Percentiles rank a stretch among this genome's conserved stretches.
These are phyloP conservation scores for Lagopus muta DNA, from an alignment of 2,113 vertebrate species.

Conservation along the genomic window DNA sequence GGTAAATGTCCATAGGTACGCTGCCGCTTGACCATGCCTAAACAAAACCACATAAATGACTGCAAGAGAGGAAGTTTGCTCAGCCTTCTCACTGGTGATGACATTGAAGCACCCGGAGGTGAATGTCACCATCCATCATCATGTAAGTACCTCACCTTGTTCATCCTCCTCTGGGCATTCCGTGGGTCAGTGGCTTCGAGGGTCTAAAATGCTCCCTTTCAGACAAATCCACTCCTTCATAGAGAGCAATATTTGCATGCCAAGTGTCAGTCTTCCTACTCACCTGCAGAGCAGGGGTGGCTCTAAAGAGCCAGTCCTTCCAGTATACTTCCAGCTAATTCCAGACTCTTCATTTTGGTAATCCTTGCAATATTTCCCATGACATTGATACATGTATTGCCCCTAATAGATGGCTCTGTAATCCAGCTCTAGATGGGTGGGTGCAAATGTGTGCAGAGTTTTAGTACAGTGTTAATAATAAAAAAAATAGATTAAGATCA, in stretches of 20 bases:
- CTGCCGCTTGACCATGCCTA: neutral
- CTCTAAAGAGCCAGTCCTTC: neutral
- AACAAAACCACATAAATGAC: neutral
- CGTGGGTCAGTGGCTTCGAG: neutral
- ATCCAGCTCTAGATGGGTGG: neutral
- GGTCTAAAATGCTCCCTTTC: neutral
- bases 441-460: neutral
- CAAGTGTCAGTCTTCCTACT: neutral
- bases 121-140: neutral
- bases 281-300: neutral
- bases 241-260: neutral
- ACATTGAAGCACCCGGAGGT: neutral
- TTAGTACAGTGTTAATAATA: neutral
- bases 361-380: neutral
- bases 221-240: neutral
- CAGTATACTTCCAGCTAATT: neutral
- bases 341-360: neutral
- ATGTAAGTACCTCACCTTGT: neutral
- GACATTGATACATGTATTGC: neutral
- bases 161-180: neutral
- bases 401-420: neutral
- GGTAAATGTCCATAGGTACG: neutral
- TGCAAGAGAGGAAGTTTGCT: neutral
- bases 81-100: neutral
- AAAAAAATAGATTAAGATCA: neutral